Evolutionary conservation across 2,888 invertebrate species (phyloP).

Genomic region (Polymixis flavicincta): DNA sequence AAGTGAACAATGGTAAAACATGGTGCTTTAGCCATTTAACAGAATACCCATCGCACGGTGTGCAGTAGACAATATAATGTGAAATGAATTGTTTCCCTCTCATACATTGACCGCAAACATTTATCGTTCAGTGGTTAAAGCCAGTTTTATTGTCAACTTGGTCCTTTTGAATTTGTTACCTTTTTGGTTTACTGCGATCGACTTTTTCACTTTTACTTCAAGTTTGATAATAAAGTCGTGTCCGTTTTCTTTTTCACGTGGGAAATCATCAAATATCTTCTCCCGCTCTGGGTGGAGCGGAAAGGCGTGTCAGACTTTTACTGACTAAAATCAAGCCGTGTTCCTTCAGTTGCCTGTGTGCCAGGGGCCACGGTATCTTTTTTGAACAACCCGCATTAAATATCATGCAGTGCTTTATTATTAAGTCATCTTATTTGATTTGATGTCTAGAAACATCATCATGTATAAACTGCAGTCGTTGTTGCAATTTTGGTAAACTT

Average conservation of each 20-base stretch:
- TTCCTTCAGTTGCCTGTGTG: too few species aligned
- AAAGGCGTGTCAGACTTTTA: too few species aligned
- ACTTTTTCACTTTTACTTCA: slow-evolving; percentile 52
- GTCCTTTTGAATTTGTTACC: slow-evolving; percentile 27
- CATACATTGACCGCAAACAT: slow-evolving; percentile 60
- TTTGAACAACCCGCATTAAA: too few species aligned
- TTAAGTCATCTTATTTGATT: slow-evolving; percentile 8
- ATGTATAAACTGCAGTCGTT: background rate
- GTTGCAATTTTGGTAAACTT: background rate
- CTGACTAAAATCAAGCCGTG: too few species aligned
- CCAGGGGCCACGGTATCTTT: too few species aligned
- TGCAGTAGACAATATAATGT: slow-evolving; percentile 57
- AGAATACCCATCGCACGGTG: slow-evolving; percentile 50
- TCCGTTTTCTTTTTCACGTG: too few species aligned
- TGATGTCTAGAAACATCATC: background rate
- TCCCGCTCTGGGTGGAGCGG: too few species aligned
- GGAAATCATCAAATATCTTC: too few species aligned
- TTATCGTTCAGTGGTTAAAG: slow-evolving; percentile 55
- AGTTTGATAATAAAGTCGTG: slow-evolving; percentile 17
- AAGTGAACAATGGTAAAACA: slow-evolving; percentile 55
- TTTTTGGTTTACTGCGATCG: slow-evolving; percentile 25
- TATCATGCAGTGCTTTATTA: slow-evolving; percentile 5
- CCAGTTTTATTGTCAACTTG: slow-evolving; percentile 49
- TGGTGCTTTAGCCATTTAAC: slow-evolving; percentile 38
- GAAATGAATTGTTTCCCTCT: slow-evolving; percentile 63